Conservation (phyloP, 2,113 vertebrate genomes). For the Eubucco bourcierii region DNA sequence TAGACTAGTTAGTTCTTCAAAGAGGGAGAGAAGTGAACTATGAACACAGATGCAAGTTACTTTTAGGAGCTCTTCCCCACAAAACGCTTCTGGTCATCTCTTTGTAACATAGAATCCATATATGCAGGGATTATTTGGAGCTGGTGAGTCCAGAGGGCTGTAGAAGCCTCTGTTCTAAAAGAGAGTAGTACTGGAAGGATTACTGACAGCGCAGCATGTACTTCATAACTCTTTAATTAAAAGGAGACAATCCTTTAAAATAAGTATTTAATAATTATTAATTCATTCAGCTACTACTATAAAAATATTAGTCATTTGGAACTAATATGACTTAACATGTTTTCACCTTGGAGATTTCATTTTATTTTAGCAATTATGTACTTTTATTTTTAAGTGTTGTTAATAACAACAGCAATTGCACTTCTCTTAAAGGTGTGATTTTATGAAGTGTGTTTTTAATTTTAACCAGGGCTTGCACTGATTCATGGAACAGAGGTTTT, state of each 20-base stretch:
- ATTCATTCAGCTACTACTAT: constrained; percentile 24
- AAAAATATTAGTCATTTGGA: constrained; percentile 40
- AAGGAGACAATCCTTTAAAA: constrained; percentile 13
- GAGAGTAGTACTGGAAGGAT: background rate
- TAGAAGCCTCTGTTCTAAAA: background rate
- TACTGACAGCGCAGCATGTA: background rate
- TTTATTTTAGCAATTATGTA: constrained; percentile 25
- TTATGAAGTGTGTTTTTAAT: background rate
- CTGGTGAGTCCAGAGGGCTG: background rate
- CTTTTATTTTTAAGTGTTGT: constrained; percentile 28
- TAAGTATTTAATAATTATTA: constrained; percentile 17
- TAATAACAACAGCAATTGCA: constrained; percentile 7
- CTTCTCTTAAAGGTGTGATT: constrained; percentile 26
- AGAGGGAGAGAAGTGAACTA: background rate
- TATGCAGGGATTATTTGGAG: background rate
- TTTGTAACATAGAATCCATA: background rate
- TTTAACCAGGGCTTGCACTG: background rate
- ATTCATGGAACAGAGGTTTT: background rate
- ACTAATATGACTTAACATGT: background rate
- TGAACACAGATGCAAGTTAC: background rate
- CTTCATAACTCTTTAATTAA: constrained; percentile 1
- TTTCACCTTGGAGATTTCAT: background rate
- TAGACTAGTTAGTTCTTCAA: background rate
- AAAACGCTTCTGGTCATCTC: background rate
- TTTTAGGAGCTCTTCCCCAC: background rate